Percentiles rank a stretch among this genome's conserved stretches.
These are phyloP conservation scores for Cyrtonyx montezumae DNA, from an alignment of 2,113 vertebrate genomes.

Conservation along the genomic window DNA sequence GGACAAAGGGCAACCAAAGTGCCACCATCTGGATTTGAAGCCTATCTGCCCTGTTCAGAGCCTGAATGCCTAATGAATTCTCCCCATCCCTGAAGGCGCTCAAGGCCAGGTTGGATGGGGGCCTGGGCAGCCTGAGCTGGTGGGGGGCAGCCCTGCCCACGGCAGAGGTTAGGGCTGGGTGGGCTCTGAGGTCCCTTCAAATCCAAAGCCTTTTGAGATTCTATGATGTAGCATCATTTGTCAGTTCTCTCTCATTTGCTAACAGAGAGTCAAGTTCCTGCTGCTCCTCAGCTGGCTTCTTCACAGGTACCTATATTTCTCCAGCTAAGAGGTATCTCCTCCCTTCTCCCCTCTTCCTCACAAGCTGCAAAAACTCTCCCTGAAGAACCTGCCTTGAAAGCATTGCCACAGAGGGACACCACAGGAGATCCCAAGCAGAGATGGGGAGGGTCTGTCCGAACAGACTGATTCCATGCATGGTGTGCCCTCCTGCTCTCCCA, in stretches of 20 bases:
- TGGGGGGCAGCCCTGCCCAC: no score
- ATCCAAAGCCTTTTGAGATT: no score
- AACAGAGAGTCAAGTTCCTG: background rate
- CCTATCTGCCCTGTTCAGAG: background rate
- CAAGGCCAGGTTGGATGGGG: no score
- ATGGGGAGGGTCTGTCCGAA: background rate
- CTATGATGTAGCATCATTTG: background rate
- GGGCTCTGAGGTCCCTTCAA: no score
- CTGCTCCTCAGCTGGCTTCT: background rate
- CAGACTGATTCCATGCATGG: background rate
- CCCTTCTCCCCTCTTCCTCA: background rate
- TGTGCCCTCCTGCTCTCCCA: background rate
- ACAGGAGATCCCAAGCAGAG: background rate
- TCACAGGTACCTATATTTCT: background rate
- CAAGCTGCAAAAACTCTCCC: background rate
- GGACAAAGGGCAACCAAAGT: background rate
- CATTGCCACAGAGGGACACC: accelerated
- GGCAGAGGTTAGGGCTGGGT: no score
- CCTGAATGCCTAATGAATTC: background rate
- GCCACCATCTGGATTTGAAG: background rate
- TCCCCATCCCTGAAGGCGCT: no score
- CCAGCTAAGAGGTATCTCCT: background rate
- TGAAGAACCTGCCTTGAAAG: background rate
- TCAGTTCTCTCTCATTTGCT: background rate
- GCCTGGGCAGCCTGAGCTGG: no score